Percentiles rank a stretch among this genome's conserved stretches.
Conservation (phyloP, 2,797 vertebrate genomes). For the Sternotherus odoratus region DNA sequence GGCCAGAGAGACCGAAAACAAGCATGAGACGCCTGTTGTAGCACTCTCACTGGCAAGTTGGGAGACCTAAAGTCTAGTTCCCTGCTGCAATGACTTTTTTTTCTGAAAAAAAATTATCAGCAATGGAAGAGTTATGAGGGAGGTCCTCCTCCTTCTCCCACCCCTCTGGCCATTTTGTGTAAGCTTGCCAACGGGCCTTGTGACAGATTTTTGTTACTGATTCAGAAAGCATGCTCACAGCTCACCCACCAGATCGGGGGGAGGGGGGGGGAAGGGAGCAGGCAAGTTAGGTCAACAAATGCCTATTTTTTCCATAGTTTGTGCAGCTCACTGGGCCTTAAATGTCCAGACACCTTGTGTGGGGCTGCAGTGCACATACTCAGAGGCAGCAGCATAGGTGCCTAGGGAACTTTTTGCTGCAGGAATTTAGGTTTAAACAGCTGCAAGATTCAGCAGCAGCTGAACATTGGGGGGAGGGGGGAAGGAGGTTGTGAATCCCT, state of each 20-base stretch:
- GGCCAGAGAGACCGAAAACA: background rate
- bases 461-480: background rate
- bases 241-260: background rate
- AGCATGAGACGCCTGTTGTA: background rate
- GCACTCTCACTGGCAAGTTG: background rate
- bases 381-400: background rate
- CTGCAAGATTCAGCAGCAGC: background rate
- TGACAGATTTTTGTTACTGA: no score
- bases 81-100: background rate
- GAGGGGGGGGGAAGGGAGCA: no score
- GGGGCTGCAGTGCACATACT: no score
- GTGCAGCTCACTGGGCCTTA: background rate
- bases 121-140: background rate
- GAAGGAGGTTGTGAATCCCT: background rate
- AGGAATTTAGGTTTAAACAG: background rate
- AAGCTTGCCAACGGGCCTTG: background rate
- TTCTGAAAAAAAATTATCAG: background rate
- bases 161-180: background rate
- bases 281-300: background rate
- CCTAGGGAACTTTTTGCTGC: background rate
- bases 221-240: background rate
- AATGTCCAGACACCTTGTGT: background rate
- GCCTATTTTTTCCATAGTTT: background rate
- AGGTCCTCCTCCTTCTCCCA: background rate
- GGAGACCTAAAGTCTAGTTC: background rate